Evolutionary conservation across 2,888 invertebrate genomes (phyloP).

Genomic region (Eupeodes luniger): DNA sequence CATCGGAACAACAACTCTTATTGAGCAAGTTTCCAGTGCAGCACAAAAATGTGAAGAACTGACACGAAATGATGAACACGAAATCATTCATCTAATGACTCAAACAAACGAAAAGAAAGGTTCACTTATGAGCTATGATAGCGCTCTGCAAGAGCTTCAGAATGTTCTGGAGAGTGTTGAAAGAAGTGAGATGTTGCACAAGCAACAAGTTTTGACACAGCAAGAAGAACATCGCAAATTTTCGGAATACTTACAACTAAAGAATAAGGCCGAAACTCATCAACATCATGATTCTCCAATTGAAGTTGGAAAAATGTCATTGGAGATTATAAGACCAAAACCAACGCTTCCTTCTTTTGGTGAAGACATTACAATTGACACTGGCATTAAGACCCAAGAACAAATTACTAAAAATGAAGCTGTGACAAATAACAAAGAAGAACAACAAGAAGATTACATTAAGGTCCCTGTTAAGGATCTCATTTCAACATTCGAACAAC

Average conservation of each 20-base stretch:
- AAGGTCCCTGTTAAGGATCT: conserved; percentile 85
- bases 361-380: not conserved
- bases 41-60: conserved; percentile 67
- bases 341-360: not conserved
- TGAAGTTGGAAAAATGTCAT: not conserved
- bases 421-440: not conserved
- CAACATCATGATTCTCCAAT: conserved; percentile 15
- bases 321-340: not conserved
- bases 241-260: conserved; percentile 41
- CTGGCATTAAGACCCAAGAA: not conserved
- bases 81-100: conserved; percentile 77
- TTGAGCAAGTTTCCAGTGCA: conserved; percentile 46
- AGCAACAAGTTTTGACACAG: conserved; percentile 49
- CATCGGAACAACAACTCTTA: conserved; percentile 3
- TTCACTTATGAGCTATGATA: conserved; percentile 70
- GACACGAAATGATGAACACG: conserved; percentile 76
- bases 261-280: conserved; percentile 25
- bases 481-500: conserved; percentile 87
- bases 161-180: conserved; percentile 29
- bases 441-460: conserved; percentile 79
- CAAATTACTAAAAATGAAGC: not conserved
- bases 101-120: conserved; percentile 38
- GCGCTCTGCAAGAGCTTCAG: conserved; percentile 73
- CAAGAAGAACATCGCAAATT: conserved; percentile 56
- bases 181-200: conserved; percentile 51